Conservation (phyloP, 1,140 invertebrate genomes). For the Leptopilina boulardi region DNA sequence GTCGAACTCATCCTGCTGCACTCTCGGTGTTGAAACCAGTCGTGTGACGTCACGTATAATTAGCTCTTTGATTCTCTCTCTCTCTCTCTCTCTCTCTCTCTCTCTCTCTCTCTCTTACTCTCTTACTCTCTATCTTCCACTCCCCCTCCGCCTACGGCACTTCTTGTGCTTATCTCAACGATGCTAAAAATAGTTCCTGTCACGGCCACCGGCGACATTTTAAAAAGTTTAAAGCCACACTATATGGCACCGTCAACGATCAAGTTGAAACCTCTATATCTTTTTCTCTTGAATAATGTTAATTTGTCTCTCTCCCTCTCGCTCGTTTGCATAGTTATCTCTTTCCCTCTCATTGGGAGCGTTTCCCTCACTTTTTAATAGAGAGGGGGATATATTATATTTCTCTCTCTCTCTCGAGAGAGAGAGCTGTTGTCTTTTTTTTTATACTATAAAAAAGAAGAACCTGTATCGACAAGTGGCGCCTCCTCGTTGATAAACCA, state of each 20-base stretch:
- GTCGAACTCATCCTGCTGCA: constrained; percentile 48
- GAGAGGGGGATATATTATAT: not conserved
- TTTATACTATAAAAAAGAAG: too few species aligned
- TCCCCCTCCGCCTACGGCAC: constrained; percentile 8
- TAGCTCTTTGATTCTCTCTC: constrained; percentile 69
- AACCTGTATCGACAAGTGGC: constrained; percentile 50
- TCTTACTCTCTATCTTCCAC: constrained; percentile 27
- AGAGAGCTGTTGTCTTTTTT: not conserved
- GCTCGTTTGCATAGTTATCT: constrained; percentile 33
- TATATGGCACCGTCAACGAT: constrained; percentile 47
- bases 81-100: constrained; percentile 43
- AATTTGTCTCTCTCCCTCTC: constrained; percentile 44
- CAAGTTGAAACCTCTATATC: constrained; percentile 48
- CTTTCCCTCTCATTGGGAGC: constrained; percentile 4
- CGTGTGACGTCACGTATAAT: constrained; percentile 73
- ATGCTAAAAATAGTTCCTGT: constrained; percentile 74
- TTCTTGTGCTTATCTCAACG: constrained; percentile 68
- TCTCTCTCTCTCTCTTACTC: constrained; percentile 45
- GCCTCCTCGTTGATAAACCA: constrained; percentile 51
- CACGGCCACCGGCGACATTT: constrained; percentile 75
- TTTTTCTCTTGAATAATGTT: constrained; percentile 36
- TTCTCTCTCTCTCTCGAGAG: too few species aligned
- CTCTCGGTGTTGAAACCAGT: constrained; percentile 66
- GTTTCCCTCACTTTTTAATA: constrained; percentile 9
- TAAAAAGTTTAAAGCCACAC: constrained; percentile 70